Evolutionary conservation across 1,140 invertebrate genomes (phyloP), one percentile per base, ranked within the genome.

Genomic region (Holcopasites calliopsidis): DNA sequence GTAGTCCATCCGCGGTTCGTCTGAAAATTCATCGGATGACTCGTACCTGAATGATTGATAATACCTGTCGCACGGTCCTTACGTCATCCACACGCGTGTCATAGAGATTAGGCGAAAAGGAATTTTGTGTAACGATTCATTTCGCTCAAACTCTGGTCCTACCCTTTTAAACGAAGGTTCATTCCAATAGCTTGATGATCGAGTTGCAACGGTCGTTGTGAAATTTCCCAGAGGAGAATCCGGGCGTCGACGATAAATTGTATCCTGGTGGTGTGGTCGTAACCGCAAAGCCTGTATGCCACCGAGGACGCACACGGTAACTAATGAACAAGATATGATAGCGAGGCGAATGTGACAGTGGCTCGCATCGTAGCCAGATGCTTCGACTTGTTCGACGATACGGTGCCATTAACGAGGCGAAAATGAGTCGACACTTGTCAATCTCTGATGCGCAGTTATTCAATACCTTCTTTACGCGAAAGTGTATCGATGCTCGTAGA

Each of bases 261-360:
- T 80, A 77, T 80, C 80, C 68, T 69, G 61, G 26, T 35, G 50
- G 35, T 21, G 44, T 21, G 35, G 21, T 31, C 33, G 60, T 72
- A 70, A 82, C 68, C 80, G 79, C 79, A 81, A 47, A 74, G 21
- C 54, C 26, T 35, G 28, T 57, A 10, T 65, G 69, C 72, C 74
- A 82, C 21, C 58, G 58, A 44, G 50, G 28, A 69, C 21, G 57
- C 26, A 69, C 78, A 70, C 70, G 65, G 60, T 52, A 72, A 52
- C 54, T 79, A 79, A 83, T 72, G 71, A 82, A 44, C 61, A 23
- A 50, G 79, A 76, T 82, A 79, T 54, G 81, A 83, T 82, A 83
- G 31, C 21, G 40, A 58, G 18, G 4, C 57, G 42, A 80, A 40
- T 31, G 61, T 64, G 16, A 40, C 60, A 73, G 47, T 64, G 60